Conservation (phyloP, 2,113 vertebrate species). For the Chauna torquata region DNA sequence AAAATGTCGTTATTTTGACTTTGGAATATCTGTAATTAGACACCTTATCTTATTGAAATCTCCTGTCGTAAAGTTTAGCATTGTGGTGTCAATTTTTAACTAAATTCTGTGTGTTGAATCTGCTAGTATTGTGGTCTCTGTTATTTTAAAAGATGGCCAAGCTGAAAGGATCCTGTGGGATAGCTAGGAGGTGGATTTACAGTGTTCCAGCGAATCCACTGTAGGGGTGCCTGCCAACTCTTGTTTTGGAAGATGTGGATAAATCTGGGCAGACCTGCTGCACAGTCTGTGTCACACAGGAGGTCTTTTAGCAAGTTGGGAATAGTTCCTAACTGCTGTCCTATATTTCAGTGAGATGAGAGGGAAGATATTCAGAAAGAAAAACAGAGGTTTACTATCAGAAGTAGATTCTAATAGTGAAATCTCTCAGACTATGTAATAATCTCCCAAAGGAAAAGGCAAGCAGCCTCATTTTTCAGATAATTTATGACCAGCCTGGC, state of each 20-base stretch:
- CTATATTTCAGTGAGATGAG: constrained; percentile 18
- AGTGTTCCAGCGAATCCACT: not conserved
- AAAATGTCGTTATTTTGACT: not conserved
- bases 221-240: not conserved
- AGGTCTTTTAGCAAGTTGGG: not conserved
- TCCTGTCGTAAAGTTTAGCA: rapidly evolving
- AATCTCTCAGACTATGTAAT: constrained; percentile 47
- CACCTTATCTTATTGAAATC: not conserved
- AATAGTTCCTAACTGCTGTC: not conserved
- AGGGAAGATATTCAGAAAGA: not conserved
- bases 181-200: not conserved
- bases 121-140: not conserved
- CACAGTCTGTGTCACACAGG: not conserved
- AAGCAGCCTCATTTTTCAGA: constrained; percentile 47
- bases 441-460: constrained; percentile 51
- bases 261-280: not conserved
- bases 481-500: constrained; percentile 60
- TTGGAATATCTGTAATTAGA: not conserved
- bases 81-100: not conserved
- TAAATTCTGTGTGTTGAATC: not conserved
- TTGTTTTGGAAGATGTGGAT: not conserved
- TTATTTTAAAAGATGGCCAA: not conserved
- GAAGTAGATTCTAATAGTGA: constrained; percentile 47
- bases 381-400: constrained; percentile 9
- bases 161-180: not conserved